phyloP scores from a whole-genome alignment of 1,140 invertebrate genomes.

The Diachasma alloeum region DNA sequence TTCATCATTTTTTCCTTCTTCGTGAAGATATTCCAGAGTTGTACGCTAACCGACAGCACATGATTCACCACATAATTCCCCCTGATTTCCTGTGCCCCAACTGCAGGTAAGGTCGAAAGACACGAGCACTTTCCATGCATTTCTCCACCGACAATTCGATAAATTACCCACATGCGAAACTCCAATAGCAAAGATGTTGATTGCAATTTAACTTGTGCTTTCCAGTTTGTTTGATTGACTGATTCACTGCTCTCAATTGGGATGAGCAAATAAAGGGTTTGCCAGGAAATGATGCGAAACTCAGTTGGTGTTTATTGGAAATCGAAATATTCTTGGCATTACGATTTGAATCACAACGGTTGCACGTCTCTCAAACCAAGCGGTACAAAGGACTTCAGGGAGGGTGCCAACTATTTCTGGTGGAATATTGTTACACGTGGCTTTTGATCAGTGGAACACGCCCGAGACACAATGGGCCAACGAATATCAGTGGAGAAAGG shows the following conservation, averaged over 20 bases:
- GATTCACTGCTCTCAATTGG: not conserved
- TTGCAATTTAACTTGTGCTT: not conserved
- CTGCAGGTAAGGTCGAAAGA: not conserved
- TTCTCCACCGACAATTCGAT: too few relatives aligned
- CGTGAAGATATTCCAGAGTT: not conserved
- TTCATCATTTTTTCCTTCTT: constrained; percentile 9
- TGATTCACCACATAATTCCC: not conserved
- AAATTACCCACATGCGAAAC: not conserved
- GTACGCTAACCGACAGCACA: not conserved
- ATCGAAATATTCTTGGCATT: constrained; percentile 15
- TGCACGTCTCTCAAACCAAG: not conserved
- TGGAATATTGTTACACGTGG: constrained; percentile 26
- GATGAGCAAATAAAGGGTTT: not conserved
- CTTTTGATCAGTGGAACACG: constrained; percentile 26
- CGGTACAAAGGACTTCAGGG: constrained; percentile 5
- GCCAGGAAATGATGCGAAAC: not conserved
- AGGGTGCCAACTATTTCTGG: not conserved
- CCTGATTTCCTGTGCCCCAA: not conserved
- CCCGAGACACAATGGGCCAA: constrained; percentile 12
- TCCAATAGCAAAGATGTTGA: not conserved
- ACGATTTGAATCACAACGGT: constrained; percentile 20
- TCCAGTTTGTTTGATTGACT: not conserved
- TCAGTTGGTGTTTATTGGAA: not conserved
- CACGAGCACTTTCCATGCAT: too few relatives aligned
- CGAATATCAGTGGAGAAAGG: not conserved